Percentiles rank a stretch among this genome's conserved stretches.
Evolutionary conservation across 2,888 invertebrate species (phyloP).

Genomic region (Tholera decimalis): DNA sequence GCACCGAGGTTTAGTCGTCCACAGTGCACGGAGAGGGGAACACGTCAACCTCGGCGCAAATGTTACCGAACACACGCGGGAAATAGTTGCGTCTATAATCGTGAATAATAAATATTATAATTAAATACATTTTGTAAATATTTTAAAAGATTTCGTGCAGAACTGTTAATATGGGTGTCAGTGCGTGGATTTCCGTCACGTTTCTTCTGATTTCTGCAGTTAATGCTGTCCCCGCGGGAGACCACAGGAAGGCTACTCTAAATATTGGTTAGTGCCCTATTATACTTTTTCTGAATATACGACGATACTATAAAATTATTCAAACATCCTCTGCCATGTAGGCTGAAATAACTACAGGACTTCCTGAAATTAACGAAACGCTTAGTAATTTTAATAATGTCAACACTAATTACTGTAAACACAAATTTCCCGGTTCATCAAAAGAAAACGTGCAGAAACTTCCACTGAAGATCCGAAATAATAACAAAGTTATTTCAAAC

Average conservation of each 20-base stretch:
- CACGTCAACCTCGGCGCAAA: conserved; percentile 85
- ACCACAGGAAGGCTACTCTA: conserved; percentile 73
- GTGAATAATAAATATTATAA: conserved; percentile 66
- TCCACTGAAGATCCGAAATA: conserved; percentile 33
- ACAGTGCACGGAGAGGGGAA: conserved; percentile 76
- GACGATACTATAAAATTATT: background rate
- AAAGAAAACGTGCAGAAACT: conserved; percentile 31
- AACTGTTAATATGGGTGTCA: conserved; percentile 84
- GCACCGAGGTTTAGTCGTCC: conserved; percentile 82
- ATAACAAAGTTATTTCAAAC: conserved; percentile 33
- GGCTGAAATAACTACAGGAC: conserved; percentile 1
- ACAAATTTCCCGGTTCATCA: conserved; percentile 27
- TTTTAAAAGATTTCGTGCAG: conserved; percentile 67
- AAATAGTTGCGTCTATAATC: conserved; percentile 86
- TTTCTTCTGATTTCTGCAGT: conserved; percentile 83
- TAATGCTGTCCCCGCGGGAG: conserved; percentile 82
- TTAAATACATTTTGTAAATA: conserved; percentile 52
- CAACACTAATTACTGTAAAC: conserved; percentile 17
- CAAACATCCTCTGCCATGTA: background rate
- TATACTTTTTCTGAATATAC: conserved; percentile 10
- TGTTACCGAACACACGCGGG: conserved; percentile 87
- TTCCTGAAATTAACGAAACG: background rate
- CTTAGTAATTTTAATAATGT: conserved; percentile 30
- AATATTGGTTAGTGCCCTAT: conserved; percentile 77
- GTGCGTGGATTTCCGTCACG: conserved; percentile 85